Percentiles rank a stretch among this genome's conserved stretches.
These are phyloP conservation scores for Chrysopilus asiliformis DNA, from an alignment of 2,888 invertebrate species.

Conservation along the genomic window DNA sequence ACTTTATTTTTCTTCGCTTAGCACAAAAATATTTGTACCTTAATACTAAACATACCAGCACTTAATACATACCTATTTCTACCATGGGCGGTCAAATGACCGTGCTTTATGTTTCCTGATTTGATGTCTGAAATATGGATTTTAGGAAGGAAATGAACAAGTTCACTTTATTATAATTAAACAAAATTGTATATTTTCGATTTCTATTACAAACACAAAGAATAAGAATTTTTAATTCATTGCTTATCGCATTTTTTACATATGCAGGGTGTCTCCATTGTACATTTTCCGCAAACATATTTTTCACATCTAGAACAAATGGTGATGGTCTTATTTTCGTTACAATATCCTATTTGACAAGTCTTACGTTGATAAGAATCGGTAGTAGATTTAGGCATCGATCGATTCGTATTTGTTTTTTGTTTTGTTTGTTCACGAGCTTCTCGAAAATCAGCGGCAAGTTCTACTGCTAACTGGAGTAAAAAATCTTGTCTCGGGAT, in stretches of 20 bases:
- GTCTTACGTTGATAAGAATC: constrained; percentile 9
- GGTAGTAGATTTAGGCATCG: constrained; percentile 10
- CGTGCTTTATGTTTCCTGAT: too few species aligned
- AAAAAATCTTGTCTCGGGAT: constrained; percentile 15
- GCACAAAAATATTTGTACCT: too few species aligned
- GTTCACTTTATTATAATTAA: too few species aligned
- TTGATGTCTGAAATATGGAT: too few species aligned
- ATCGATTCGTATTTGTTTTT: constrained; percentile 9
- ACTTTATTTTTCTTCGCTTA: too few species aligned
- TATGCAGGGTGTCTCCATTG: constrained; percentile 8
- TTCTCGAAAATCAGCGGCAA: constrained; percentile 12
- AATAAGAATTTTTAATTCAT: too few species aligned
- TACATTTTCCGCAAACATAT: constrained; percentile 14
- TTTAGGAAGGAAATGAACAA: too few species aligned
- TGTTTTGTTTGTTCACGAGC: constrained; percentile 10
- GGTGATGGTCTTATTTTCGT: constrained; percentile 10
- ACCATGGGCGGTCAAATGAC: too few species aligned
- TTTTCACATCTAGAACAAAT: constrained; percentile 11
- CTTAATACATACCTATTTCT: too few species aligned
- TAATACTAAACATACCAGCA: too few species aligned
- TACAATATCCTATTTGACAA: constrained; percentile 13
- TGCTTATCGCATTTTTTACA: constrained; percentile 13
- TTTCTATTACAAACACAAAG: too few species aligned
- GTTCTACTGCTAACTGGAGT: constrained; percentile 14
- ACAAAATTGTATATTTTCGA: too few species aligned